phyloP scores from a whole-genome alignment of 2,797 vertebrate species.

The Eospalax fontanierii region DNA sequence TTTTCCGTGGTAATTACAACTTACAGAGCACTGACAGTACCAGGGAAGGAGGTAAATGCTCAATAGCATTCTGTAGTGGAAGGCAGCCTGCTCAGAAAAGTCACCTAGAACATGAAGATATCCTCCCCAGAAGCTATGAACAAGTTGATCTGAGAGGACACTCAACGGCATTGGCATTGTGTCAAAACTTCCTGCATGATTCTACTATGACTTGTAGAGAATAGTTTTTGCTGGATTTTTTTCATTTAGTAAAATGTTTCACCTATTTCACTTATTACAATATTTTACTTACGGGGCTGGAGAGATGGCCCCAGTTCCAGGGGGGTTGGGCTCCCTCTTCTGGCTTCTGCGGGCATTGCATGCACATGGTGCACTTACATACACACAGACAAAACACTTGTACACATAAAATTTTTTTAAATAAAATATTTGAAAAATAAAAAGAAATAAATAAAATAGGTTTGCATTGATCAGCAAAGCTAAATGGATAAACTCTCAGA shows the following conservation, averaged over 20 bases:
- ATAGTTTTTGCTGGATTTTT: neutral
- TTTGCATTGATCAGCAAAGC: constrained; percentile 17
- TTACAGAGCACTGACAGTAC: neutral
- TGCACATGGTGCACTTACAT: too few species aligned
- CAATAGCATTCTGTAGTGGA: neutral
- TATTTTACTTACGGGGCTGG: neutral
- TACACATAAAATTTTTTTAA: too few species aligned
- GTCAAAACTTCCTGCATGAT: constrained; percentile 2
- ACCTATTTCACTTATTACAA: neutral
- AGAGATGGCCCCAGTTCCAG: too few species aligned
- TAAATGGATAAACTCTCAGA: neutral
- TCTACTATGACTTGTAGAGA: neutral
- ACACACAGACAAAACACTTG: too few species aligned
- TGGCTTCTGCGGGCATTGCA: too few species aligned
- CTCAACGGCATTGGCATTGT: neutral
- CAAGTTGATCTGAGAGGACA: neutral
- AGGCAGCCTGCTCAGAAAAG: neutral
- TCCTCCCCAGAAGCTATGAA: neutral
- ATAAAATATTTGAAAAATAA: too few species aligned
- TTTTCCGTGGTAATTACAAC: neutral
- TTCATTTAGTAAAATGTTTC: neutral
- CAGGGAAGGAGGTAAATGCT: neutral
- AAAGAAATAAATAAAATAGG: neutral
- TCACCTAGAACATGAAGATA: neutral
- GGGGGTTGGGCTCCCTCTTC: too few species aligned